Evolutionary conservation across 2,797 vertebrate genomes (phyloP).

Genomic region (Sparidentex hasta): DNA sequence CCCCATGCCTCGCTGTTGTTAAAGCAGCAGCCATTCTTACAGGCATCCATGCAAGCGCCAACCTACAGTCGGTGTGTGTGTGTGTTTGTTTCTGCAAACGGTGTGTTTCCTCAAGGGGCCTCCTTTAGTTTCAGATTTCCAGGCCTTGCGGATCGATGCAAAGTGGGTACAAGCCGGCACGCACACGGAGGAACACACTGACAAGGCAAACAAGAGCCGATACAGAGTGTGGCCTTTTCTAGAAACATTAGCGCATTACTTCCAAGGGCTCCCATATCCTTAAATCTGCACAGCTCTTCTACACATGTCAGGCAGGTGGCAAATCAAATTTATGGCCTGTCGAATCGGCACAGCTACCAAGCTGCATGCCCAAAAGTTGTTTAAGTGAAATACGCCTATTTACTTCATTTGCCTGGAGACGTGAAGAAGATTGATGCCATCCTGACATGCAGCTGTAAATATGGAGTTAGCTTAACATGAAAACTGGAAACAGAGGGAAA

Average conservation of each 20-base stretch:
- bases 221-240: constrained; percentile 37
- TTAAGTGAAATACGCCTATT: neutral
- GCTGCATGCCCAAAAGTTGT: neutral
- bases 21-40: constrained; percentile 59
- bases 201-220: constrained; percentile 69
- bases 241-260: constrained; percentile 43
- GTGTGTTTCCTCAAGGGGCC: constrained; percentile 70
- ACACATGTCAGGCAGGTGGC: constrained; percentile 1
- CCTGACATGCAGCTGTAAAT: neutral
- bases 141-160: constrained; percentile 78
- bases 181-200: constrained; percentile 48
- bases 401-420: neutral
- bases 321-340: constrained; percentile 7
- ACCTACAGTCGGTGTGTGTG: constrained; percentile 34
- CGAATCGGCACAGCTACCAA: neutral
- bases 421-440: neutral
- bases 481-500: neutral
- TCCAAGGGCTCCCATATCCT: constrained; percentile 9
- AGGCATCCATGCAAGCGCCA: constrained; percentile 66
- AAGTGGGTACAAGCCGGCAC: constrained; percentile 67
- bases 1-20: constrained; percentile 59
- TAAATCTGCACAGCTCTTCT: neutral
- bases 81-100: constrained; percentile 55
- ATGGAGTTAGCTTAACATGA: constrained; percentile 10
- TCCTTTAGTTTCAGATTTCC: constrained; percentile 76